Evolutionary conservation across 2,113 vertebrate species (phyloP), one percentile per base, ranked within the genome.

Genomic region (Melierax canorus): DNA sequence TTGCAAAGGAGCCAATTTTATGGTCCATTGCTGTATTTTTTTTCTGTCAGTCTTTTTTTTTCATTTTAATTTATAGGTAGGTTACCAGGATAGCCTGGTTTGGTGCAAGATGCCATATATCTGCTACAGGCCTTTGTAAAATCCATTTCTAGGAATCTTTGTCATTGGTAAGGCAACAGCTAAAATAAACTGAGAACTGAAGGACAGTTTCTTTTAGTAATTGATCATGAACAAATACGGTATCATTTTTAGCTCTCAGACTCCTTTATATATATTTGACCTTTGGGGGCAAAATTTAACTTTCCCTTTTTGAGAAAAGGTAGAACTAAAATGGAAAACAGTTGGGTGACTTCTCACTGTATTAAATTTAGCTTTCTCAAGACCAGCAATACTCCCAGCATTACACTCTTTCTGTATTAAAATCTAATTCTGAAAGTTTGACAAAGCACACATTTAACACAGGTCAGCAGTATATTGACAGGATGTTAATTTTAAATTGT

Each of bases 401-500:
- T 64, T 80, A 76, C n/a, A 56, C 79, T 16, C 12, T 78, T 91
- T 77, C 87, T 73, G 36, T 93, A 88, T 94, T 89, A 87, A 92
- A 86, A 76, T 63, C 86, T 92, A 89, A 90, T 94, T 89, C 88
- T 59, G 63, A 90, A 95, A 90, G 71, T 97, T 96, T 97, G 92
- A 97, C 26, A 75, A 93, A 94, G 73, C 71, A 58, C 71, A 76
- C n/a, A 3, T 94, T 97, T 94, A 94, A 96, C 93, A 92, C 64
- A 91, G 89, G 83, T 87, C 96, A 94, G 78, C 62, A 77, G 73
- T 90, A 46, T 94, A 90, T 92, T 92, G 91, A 94, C 91, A 96
- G 86, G 86, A 55, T 96, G 90, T 94, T 94, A 92, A 96, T 96
- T 97, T 97, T 96, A 92, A 97, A 97, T 88, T 92, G 96, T 97